A percentile compares a stretch with the other conserved stretches of the same genome.
phyloP scores from a whole-genome alignment of 2,113 vertebrate species.

The Trogon surrucura region DNA sequence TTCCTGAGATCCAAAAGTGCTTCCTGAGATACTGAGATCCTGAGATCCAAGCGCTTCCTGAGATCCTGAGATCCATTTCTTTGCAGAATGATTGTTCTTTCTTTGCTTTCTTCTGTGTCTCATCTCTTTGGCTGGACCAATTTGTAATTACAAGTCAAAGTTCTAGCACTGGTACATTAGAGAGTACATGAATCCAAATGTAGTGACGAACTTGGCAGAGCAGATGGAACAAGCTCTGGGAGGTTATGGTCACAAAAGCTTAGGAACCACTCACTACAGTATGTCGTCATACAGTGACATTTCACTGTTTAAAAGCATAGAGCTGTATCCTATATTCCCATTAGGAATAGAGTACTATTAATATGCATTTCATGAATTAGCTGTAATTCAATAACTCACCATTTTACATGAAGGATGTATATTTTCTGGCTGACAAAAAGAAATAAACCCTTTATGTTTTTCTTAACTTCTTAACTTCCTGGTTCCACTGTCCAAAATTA shows the following conservation, averaged over 20 bases:
- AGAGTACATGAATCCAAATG: neutral
- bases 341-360: neutral
- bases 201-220: neutral
- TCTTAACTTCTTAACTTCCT: neutral
- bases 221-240: neutral
- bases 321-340: neutral
- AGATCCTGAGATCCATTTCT: neutral
- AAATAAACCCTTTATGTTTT: neutral
- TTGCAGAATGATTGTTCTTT: neutral
- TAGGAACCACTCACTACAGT: neutral
- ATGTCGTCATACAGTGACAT: neutral
- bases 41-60: too few species aligned
- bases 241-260: neutral
- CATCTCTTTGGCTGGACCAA: neutral
- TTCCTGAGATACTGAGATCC: too few species aligned
- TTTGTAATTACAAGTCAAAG: neutral
- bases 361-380: neutral
- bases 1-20: too few species aligned
- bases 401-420: neutral
- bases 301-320: neutral
- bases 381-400: neutral
- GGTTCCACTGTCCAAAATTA: neutral
- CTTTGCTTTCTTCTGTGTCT: neutral
- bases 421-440: neutral
- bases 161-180: neutral